Percentiles rank a stretch among this genome's conserved stretches.
These are phyloP conservation scores for Eublepharis macularius DNA, from an alignment of 2,113 vertebrate species.

Conservation along the genomic window DNA sequence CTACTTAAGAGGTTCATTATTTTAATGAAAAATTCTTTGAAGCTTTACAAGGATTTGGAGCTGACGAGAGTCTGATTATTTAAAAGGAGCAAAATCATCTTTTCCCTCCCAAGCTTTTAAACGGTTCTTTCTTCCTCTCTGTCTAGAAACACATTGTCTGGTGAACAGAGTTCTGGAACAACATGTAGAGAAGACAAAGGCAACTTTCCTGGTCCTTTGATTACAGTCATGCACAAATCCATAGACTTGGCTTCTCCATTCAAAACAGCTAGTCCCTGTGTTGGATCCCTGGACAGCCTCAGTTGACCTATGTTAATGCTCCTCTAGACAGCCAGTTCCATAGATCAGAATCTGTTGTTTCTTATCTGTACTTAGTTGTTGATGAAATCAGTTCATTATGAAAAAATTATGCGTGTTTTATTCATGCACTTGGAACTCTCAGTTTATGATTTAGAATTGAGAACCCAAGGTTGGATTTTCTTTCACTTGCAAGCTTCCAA, in stretches of 20 bases:
- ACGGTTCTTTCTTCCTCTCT: neutral
- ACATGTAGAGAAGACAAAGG: neutral
- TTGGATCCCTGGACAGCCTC: neutral
- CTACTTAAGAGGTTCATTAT: neutral
- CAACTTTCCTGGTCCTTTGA: neutral
- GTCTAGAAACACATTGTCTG: neutral
- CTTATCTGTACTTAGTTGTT: neutral
- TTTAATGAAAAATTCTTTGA: neutral
- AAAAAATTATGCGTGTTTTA: neutral
- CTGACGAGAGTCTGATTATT: neutral
- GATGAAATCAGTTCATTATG: neutral
- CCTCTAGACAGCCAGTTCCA: neutral
- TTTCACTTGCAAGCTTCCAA: neutral
- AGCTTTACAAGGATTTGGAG: neutral
- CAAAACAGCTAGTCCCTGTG: neutral
- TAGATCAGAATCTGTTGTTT: neutral
- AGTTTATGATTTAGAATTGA: neutral
- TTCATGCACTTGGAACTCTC: too few species aligned
- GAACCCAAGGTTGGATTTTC: neutral
- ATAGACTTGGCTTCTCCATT: neutral
- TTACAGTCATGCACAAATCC: neutral
- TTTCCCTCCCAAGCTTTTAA: too few species aligned
- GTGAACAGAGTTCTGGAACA: neutral
- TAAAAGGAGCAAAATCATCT: neutral
- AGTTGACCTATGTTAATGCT: neutral